Base-by-base conservation (phyloP, 2,888 invertebrate genomes). In the Drosophila pseudotalamancana region DNA sequence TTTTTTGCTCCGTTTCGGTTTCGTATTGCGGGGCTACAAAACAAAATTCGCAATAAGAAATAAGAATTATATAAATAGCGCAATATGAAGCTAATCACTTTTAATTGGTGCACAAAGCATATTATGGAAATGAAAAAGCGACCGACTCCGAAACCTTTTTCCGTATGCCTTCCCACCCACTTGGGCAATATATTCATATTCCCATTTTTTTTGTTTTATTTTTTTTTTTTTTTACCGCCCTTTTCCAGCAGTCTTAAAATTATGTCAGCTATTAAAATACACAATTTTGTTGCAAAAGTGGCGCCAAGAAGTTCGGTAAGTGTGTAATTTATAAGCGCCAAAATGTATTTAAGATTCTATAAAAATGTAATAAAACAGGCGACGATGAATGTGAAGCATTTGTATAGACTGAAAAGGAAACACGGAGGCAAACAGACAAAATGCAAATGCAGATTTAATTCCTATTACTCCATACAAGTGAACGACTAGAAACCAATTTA, bases 21-120 rank as follows among this genome's bases (percentile, higher is more conserved):
- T 70, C 50, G 57, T 35, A 57, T 70, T 56, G 57, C 71, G 46
- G 25, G 35, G 14, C 50, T 31, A 27, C 63, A 60, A 63, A 51
- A 53, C 63, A 39, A 65, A 73, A 66, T 72, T 54, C 57, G 46
- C 62, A 72, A 72, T 72, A 65, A 72, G 64, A 51, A 70, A 61
- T 48, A 60, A 25, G 64, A 74, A 76, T 79, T 71, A 61, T 81
- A 72, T 77, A 77, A 78, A 81, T 76, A 68, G 51, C 72, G 77
- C 86, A 87, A 86, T 85, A 78, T 66, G 70, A 85, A 77, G 77
- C 83, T 83, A 86, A 83, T 84, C 88, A 85, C 70, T 74, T 84
- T 82, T 87, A 84, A 83, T 83, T 84, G 86, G 68, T 69, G 65
- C 65, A 65, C 77, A 82, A 84, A 66, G 80, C 68, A 61, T 71